Base-by-base conservation (phyloP, 2,888 invertebrate species). In the Ophioninae sp. region DNA sequence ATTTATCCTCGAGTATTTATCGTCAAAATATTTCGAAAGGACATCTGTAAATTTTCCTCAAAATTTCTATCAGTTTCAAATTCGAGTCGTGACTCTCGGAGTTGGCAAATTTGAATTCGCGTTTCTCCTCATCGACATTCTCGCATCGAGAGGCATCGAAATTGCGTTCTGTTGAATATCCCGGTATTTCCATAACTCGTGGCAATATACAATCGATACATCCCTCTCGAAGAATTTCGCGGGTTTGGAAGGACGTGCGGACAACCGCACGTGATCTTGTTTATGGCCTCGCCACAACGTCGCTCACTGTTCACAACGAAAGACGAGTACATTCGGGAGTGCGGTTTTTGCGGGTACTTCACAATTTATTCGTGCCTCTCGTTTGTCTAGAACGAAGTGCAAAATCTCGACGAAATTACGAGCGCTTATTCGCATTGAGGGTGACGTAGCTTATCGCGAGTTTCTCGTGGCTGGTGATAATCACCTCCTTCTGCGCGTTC, bases 371-470 rank as follows among this genome's bases (percentile, higher is more conserved):
- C 64, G 74, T 82, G 64, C 65, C 74, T 21, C 69, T 37, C 50
- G n/a, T 68, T 8, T 39, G 21, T 20, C 50, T 13, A 13, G 50
- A 50, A 6, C 20, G 21, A 39, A 30, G 61, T 17, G 50, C 70
- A 69, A 83, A 83, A 81, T 84, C 81, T 78, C 74, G 59, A 65
- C 62, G 50, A 62, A 82, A 84, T 77, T 76, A 72, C 79, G 50
- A 69, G 64, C 56, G 79, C 64, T 73, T 76, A 73, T 78, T 75
- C 78, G 37, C 21, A 72, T 83, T 73, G 56, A 44, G 78, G 65
- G 81, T 77, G 79, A 73, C 62, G 57, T 62, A 75, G 69, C 78
- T 78, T 79, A 73, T 74, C 68, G 74, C 69, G 56, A 67, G 61
- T 69, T 64, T 72, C 61, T 77, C 64, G 74, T 57, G 61, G 70